phyloP scores from a whole-genome alignment of 1,140 invertebrate species.

The Neoseiulus cucumeris region DNA sequence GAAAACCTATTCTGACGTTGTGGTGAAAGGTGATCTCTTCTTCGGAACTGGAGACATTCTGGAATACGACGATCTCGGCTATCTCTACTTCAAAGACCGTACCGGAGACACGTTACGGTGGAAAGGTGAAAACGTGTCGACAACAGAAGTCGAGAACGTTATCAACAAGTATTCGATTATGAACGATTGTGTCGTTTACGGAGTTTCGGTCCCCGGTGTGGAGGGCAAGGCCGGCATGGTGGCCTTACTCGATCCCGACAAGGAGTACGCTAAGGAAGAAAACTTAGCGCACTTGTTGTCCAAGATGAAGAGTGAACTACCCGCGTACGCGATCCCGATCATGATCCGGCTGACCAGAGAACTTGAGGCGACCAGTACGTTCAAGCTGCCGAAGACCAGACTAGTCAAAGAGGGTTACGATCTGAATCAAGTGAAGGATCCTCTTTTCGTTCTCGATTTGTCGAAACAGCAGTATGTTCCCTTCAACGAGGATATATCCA shows the following conservation, averaged over 20 bases:
- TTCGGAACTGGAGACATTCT: slow-evolving; percentile 74
- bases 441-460: slow-evolving; percentile 46
- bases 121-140: slow-evolving; percentile 93
- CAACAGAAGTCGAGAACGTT: slow-evolving; percentile 79
- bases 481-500: slow-evolving; percentile 31
- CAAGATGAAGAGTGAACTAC: slow-evolving; percentile 38
- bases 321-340: slow-evolving; percentile 61
- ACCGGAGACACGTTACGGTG: slow-evolving; percentile 65
- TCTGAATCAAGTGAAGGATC: slow-evolving; percentile 50
- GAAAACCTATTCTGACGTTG: slow-evolving; percentile 73
- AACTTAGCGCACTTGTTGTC: background rate
- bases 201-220: slow-evolving; percentile 57
- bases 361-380: slow-evolving; percentile 74
- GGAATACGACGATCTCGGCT: slow-evolving; percentile 70
- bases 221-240: slow-evolving; percentile 89
- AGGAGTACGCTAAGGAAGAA: slow-evolving; percentile 41
- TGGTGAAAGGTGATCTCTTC: slow-evolving; percentile 61
- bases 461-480: slow-evolving; percentile 38
- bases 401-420: slow-evolving; percentile 74
- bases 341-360: slow-evolving; percentile 57
- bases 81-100: slow-evolving; percentile 84
- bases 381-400: slow-evolving; percentile 74
- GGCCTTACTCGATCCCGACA: slow-evolving; percentile 60
- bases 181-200: slow-evolving; percentile 75
- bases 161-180: slow-evolving; percentile 63